Conservation (phyloP, 2,797 vertebrate genomes). For the Sebastes taczanowskii region DNA sequence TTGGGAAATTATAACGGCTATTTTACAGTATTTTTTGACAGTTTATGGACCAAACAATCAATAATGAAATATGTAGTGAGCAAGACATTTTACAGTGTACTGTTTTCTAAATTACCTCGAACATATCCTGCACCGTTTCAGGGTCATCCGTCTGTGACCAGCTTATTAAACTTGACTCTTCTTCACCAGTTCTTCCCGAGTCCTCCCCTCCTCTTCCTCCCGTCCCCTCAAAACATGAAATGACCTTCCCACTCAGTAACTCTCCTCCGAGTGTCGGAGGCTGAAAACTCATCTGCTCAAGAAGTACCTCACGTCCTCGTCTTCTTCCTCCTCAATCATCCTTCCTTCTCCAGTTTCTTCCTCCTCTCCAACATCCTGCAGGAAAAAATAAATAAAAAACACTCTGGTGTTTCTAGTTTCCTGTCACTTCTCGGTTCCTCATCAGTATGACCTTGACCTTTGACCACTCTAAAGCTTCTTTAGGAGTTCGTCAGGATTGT, state of each 20-base stretch:
- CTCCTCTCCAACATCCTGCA: neutral
- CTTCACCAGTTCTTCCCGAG: conserved; percentile 3
- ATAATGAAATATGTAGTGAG: neutral
- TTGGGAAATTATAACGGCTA: neutral
- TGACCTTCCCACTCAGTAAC: conserved; percentile 48
- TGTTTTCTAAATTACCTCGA: neutral
- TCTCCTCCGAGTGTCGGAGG: conserved; percentile 40
- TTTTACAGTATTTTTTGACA: neutral
- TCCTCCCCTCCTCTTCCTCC: neutral
- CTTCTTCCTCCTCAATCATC: conserved; percentile 38
- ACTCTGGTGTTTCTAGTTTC: neutral
- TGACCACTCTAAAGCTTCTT: neutral
- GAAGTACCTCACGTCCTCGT: conserved; percentile 29
- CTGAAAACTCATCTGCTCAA: conserved; percentile 54
- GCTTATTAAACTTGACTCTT: conserved; percentile 12
- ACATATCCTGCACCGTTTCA: neutral
- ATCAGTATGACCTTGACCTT: neutral
- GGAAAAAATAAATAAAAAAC: neutral
- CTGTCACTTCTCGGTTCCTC: neutral
- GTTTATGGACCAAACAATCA: neutral
- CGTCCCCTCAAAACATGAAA: conserved; percentile 27
- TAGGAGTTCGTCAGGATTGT: neutral
- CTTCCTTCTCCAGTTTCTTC: conserved; percentile 28
- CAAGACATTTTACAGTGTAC: neutral
- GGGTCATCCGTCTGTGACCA: neutral